Conservation (phyloP, 2,797 vertebrate species). For the Aldrovandia affinis region DNA sequence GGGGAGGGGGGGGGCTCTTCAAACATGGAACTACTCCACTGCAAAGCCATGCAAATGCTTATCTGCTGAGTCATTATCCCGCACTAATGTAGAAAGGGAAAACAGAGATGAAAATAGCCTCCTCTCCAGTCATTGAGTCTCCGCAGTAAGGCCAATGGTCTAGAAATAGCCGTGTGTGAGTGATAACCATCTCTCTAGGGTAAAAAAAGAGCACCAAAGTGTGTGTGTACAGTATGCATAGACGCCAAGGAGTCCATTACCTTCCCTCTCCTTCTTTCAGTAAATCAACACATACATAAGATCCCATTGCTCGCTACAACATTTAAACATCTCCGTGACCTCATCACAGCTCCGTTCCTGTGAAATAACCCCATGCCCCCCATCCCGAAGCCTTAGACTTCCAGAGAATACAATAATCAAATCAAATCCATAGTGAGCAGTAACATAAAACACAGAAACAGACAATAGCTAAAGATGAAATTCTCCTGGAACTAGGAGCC, state of each 20-base stretch:
- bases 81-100: constrained; percentile 34
- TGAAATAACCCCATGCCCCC: not conserved
- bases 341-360: not conserved
- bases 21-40: not conserved
- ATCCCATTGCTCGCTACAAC: constrained; percentile 36
- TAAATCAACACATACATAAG: constrained; percentile 33
- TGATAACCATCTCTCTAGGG: constrained; percentile 44
- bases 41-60: not conserved
- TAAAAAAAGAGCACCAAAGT: not conserved
- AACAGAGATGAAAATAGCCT: constrained; percentile 31
- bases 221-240: constrained; percentile 38
- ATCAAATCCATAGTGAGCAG: not conserved
- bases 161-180: constrained; percentile 22
- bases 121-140: not conserved
- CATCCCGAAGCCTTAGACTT: constrained; percentile 35
- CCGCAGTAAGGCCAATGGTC: constrained; percentile 14
- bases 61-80: not conserved
- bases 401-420: constrained; percentile 44
- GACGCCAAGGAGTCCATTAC: constrained; percentile 3
- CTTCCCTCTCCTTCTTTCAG: constrained; percentile 35
- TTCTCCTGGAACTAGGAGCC: not conserved
- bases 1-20: not conserved
- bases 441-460: not conserved
- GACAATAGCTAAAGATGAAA: not conserved
- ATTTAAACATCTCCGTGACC: not conserved